Conservation (phyloP, 2,797 vertebrate genomes). For the Poecilia picta region DNA sequence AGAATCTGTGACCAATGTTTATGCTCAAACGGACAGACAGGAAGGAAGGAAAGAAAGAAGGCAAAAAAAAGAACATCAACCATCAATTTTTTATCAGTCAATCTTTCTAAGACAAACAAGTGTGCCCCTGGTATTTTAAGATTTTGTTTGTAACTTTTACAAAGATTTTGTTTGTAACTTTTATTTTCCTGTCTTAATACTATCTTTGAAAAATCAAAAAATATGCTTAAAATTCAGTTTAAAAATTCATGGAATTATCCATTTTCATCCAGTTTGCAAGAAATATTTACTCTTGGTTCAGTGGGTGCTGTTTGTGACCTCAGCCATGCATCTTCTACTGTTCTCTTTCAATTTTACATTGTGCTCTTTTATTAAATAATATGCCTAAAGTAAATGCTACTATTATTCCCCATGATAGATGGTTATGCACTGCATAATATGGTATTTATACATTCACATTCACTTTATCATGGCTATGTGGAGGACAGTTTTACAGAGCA, state of each 20-base stretch:
- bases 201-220: background rate
- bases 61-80: background rate
- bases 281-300: background rate
- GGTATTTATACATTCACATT: background rate
- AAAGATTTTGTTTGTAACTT: background rate
- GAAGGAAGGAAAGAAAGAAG: background rate
- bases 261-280: background rate
- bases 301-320: background rate
- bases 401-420: background rate
- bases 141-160: background rate
- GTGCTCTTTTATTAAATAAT: background rate
- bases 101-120: slow-evolving; percentile 12
- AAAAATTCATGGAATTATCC: background rate
- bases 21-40: slow-evolving; percentile 2
- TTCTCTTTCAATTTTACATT: background rate
- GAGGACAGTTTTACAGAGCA: background rate
- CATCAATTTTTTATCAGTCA: slow-evolving; percentile 7
- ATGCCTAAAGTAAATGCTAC: background rate
- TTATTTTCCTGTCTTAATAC: background rate
- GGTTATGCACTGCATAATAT: background rate
- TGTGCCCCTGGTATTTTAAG: background rate
- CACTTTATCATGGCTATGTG: background rate
- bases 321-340: background rate
- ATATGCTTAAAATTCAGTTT: background rate
- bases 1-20: slow-evolving; percentile 8